These are phyloP conservation scores for Cheiracanthium punctorium DNA, from an alignment of 2,888 invertebrate species.

Conservation along the genomic window DNA sequence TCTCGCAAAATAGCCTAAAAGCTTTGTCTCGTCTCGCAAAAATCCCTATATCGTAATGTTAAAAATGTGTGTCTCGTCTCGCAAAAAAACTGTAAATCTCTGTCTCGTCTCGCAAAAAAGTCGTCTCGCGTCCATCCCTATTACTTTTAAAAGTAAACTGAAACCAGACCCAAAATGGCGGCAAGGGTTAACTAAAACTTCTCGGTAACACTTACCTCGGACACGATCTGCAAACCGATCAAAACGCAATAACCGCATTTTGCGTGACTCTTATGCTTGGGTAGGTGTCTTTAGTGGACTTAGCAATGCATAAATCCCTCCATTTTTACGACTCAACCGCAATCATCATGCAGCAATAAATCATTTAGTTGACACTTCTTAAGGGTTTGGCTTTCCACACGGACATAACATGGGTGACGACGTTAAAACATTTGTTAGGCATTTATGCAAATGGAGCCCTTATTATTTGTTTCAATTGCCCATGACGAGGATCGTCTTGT, in stretches of 20 bases:
- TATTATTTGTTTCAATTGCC: conserved; percentile 50
- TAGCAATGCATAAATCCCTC: conserved; percentile 66
- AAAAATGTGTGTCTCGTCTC: no score
- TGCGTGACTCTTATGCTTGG: conserved; percentile 39
- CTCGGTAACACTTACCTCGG: not conserved
- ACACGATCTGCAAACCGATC: conserved; percentile 25
- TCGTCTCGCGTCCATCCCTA: no score
- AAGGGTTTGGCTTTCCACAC: not conserved
- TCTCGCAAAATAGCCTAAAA: no score
- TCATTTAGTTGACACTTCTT: conserved; percentile 42
- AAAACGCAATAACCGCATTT: conserved; percentile 28
- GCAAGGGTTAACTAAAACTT: no score
- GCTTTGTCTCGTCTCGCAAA: no score
- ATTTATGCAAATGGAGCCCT: conserved; percentile 46
- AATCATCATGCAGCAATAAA: conserved; percentile 43
- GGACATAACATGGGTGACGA: conserved; percentile 20
- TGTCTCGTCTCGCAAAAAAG: no score
- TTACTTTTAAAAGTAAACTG: no score
- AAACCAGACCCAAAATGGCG: not conserved
- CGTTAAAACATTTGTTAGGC: conserved; percentile 46
- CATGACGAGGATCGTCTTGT: conserved; percentile 24
- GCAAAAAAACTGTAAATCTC: no score
- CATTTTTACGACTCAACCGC: conserved; percentile 32
- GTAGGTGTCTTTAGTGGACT: conserved; percentile 42
- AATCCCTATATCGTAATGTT: no score